Conservation (phyloP, 2,113 vertebrate genomes). For the Balaenoptera acutorostrata region DNA sequence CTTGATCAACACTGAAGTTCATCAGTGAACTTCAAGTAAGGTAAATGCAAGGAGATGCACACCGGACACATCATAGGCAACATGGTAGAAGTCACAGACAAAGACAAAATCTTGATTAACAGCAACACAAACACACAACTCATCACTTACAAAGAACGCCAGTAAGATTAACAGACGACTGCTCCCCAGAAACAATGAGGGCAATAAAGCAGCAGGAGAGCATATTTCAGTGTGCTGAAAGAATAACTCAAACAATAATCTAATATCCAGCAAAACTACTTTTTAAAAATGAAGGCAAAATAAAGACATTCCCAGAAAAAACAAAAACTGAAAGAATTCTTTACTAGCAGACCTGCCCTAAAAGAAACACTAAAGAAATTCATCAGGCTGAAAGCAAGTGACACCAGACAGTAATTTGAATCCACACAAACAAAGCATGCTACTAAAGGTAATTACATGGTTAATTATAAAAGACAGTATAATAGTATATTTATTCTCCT, state of each 20-base stretch:
- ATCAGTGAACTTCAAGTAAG: background rate
- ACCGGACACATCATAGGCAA: background rate
- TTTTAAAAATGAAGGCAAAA: conserved; percentile 36
- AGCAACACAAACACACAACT: background rate
- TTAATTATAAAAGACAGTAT: background rate
- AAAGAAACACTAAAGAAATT: background rate
- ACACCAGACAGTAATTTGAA: background rate
- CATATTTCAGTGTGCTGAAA: background rate
- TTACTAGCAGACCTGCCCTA: background rate
- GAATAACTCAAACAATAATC: background rate
- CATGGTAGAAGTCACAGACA: background rate
- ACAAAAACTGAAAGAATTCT: background rate
- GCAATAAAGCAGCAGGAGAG: background rate
- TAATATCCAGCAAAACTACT: background rate
- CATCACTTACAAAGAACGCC: background rate
- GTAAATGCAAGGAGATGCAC: background rate
- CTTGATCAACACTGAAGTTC: background rate
- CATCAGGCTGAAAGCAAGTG: conserved; percentile 17
- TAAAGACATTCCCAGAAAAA: background rate
- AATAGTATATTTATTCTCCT: background rate
- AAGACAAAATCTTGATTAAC: background rate
- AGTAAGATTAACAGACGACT: background rate
- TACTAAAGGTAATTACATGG: background rate
- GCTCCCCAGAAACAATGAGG: background rate
- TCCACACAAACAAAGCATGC: background rate